phyloP scores from a whole-genome alignment of 23 tunicate species.

The Halocynthia aurantium region DNA sequence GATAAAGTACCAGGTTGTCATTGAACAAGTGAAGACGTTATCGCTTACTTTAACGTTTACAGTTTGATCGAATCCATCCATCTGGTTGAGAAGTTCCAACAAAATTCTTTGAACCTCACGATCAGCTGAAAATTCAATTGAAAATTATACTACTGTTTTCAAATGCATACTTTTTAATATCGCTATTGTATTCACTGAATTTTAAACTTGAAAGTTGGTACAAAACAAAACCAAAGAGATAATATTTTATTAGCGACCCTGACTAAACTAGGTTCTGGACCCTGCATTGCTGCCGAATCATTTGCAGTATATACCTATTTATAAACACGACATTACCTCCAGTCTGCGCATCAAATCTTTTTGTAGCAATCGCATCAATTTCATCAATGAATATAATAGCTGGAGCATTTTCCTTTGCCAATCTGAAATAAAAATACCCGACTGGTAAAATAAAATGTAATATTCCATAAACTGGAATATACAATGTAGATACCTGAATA shows the following conservation, averaged over 20 bases:
- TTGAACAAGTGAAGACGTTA: neutral
- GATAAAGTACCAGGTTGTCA: neutral
- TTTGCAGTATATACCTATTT: neutral
- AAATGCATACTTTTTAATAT: no score
- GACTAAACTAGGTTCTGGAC: no score
- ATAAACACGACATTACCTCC: constrained; percentile 43
- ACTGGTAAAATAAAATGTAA: neutral
- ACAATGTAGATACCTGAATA: constrained; percentile 58
- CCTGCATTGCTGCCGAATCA: neutral
- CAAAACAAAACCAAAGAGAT: no score
- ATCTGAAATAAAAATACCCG: constrained; percentile 30
- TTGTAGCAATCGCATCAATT: constrained; percentile 98
- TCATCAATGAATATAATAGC: constrained; percentile 98
- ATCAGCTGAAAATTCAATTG: constrained; percentile 47
- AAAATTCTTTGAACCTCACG: constrained; percentile 98
- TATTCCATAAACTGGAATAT: neutral
- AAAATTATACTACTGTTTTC: no score
- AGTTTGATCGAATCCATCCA: constrained; percentile 99
- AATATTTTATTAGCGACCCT: no score
- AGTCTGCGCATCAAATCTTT: constrained; percentile 98
- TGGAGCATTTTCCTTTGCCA: constrained; percentile 94
- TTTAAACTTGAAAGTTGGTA: no score
- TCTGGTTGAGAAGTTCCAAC: constrained; percentile 95
- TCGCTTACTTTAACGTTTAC: constrained; percentile 92
- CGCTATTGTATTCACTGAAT: no score